phyloP scores from a whole-genome alignment of 2,888 invertebrate genomes.

The Cataglyphis cursor region DNA sequence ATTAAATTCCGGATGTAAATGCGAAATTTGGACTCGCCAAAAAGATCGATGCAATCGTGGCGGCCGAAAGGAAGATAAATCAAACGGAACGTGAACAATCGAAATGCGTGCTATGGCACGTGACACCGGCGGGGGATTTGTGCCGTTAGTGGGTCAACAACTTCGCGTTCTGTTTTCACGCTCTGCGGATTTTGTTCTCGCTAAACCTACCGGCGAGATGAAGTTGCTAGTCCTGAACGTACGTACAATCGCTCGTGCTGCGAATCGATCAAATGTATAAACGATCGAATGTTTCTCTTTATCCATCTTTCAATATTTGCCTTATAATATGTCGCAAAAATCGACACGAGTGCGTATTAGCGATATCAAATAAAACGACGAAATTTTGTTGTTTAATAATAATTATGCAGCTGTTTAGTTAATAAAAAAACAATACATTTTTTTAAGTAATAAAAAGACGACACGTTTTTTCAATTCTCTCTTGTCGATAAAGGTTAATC shows the following conservation, averaged over 20 bases:
- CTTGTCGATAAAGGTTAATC: background rate
- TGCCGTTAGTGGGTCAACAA: conserved; percentile 81
- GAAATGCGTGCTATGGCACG: conserved; percentile 50
- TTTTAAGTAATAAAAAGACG: background rate
- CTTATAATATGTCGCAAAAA: conserved; percentile 6
- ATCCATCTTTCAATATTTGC: background rate
- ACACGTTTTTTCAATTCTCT: background rate
- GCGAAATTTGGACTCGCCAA: conserved; percentile 26
- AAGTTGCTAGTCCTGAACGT: background rate
- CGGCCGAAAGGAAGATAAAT: conserved; percentile 44
- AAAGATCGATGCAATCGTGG: conserved; percentile 45
- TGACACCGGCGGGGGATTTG: conserved; percentile 61
- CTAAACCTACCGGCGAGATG: conserved; percentile 48
- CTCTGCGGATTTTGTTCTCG: conserved; percentile 65
- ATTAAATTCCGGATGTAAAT: conserved; percentile 39
- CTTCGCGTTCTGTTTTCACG: conserved; percentile 76
- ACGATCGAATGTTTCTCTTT: conserved; percentile 3
- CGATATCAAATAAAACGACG: background rate
- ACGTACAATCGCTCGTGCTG: background rate
- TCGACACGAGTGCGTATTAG: background rate
- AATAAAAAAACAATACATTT: background rate
- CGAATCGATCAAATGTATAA: background rate
- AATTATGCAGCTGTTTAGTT: background rate
- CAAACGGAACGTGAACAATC: conserved; percentile 50
- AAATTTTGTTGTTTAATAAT: conserved; percentile 16